These are phyloP conservation scores for Poeciliopsis prolifica DNA, from an alignment of 2,113 vertebrate species.

Conservation along the genomic window DNA sequence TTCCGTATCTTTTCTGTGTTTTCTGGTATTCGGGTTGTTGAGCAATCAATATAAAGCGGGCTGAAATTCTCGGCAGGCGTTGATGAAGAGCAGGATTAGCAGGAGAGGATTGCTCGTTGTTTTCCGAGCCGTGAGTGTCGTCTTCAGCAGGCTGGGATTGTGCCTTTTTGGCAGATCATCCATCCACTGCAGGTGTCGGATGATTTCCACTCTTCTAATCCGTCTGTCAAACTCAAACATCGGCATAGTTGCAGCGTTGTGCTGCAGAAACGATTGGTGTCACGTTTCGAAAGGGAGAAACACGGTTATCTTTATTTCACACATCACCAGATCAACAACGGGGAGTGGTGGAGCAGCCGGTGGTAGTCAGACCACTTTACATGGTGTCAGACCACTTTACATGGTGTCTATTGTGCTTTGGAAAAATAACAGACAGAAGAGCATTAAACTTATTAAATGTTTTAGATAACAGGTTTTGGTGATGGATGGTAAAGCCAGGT, in stretches of 20 bases:
- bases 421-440: not conserved
- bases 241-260: not conserved
- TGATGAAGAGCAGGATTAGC: not conserved
- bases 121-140: not conserved
- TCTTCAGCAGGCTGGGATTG: not conserved
- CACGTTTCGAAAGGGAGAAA: not conserved
- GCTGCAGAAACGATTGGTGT: not conserved
- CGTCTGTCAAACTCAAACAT: not conserved
- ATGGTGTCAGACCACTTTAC: not conserved
- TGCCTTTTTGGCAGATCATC: not conserved
- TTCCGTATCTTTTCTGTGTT: not conserved
- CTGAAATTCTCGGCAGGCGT: not conserved
- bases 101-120: not conserved
- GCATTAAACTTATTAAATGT: not conserved
- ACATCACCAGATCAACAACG: no score
- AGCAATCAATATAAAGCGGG: not conserved
- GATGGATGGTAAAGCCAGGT: not conserved
- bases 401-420: not conserved
- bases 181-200: not conserved
- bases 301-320: no score
- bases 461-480: not conserved
- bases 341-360: not conserved
- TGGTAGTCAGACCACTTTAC: not conserved
- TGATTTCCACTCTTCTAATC: not conserved
- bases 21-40: not conserved